phyloP scores from a whole-genome alignment of 1,140 invertebrate genomes.

The Dolichoris vasculosae region DNA sequence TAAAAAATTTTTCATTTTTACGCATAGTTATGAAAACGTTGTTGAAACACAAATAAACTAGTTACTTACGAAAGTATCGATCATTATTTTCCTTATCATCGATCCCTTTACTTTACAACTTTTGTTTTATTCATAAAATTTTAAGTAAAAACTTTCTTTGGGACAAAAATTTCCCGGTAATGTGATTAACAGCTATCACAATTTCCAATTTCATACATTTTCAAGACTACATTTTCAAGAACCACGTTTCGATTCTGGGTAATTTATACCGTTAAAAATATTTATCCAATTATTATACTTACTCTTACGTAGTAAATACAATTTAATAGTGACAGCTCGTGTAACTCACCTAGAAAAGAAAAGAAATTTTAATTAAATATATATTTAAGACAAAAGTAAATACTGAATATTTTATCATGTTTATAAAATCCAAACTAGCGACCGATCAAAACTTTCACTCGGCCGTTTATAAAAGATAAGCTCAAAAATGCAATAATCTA shows the following conservation, averaged over 20 bases:
- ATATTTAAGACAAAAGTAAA: background rate
- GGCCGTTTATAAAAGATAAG: background rate
- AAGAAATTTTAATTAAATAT: conserved; percentile 9
- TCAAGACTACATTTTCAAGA: background rate
- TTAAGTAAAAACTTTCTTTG: background rate
- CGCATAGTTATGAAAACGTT: background rate
- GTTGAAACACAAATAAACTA: background rate
- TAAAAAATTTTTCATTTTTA: background rate
- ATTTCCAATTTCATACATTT: background rate
- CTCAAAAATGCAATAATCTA: too few relatives aligned
- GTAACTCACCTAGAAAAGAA: conserved; percentile 16
- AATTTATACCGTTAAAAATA: background rate
- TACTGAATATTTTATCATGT: background rate
- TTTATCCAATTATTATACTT: background rate
- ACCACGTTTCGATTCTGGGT: background rate
- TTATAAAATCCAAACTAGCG: background rate
- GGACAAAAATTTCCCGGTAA: background rate
- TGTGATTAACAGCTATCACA: background rate
- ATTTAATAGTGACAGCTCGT: too few relatives aligned
- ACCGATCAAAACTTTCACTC: background rate
- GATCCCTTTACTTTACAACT: background rate
- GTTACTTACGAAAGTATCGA: background rate
- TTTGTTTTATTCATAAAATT: background rate
- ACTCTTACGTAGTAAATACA: background rate
- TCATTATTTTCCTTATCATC: background rate